Evolutionary conservation across 1,140 invertebrate genomes (phyloP), one percentile per base, ranked within the genome.

Genomic region (Bombus superbus): DNA sequence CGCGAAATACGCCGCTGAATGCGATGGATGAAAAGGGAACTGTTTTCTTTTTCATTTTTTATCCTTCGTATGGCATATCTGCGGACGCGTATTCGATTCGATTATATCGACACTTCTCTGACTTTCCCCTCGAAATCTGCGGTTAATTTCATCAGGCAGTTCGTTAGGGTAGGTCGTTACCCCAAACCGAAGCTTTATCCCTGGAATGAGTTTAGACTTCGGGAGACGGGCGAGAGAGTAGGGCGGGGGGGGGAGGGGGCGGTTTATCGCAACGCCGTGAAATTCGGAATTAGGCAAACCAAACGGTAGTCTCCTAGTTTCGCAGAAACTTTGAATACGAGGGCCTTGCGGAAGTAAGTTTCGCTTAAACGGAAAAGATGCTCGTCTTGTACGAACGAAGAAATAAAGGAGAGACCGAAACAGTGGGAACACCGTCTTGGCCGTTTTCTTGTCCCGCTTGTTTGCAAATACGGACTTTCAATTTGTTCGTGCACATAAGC

Each of bases 401-500:
- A 38, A 69, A 80, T 53, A 68, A 35, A 38, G 47, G 22, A n/a
- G 5, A 35, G 38, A 15, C 1, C 3, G 40, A n/a, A 22, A 13
- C 15, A 18, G 38, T 40, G 47, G 28, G 13, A 64, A 64, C 64
- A 18, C 25, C 9, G 73, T 15, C 40, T 35, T 18, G 77, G n/a
- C 64, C 62, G 47, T 79, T 79, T 44, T 62, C 62, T 38, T 38
- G 25, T 40, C 62, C 32, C 32, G 38, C n/a, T 79, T 79, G 77
- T 47, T 69, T 69, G 64, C 78, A 38, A 69, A 78, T 78, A 64
- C 57, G 28, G 35, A 40, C 25, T 69, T 69, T 35, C 64, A 47
- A 69, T 69, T 80, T 69, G 78, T 80, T 80, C 44, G 42, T 10
- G 78, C 44, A 69, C 44, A 69, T 80, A 69, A 69, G 78, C 66